Percentiles rank a stretch among this genome's conserved stretches.
These are phyloP conservation scores for Bembecia ichneumoniformis DNA, from an alignment of 2,888 invertebrate genomes.

Conservation along the genomic window DNA sequence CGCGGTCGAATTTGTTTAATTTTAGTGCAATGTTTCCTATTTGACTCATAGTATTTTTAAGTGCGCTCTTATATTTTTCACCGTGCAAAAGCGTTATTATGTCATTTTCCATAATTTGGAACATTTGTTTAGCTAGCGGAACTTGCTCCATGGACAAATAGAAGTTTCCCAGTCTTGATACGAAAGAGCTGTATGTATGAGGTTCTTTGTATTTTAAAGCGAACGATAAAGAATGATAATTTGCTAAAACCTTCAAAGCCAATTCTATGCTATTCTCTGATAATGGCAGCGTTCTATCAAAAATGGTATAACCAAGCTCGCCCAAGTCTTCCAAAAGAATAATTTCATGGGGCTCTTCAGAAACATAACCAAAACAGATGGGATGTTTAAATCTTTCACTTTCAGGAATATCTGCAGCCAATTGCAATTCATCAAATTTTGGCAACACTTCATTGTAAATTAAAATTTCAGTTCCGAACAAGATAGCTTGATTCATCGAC, in stretches of 20 bases:
- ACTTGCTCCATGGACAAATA: constrained; percentile 5
- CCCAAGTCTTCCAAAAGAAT: constrained; percentile 5
- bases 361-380: constrained; percentile 24
- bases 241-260: constrained; percentile 1
- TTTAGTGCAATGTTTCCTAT: constrained; percentile 4
- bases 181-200: constrained; percentile 16
- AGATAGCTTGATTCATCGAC: constrained; percentile 8
- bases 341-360: constrained; percentile 1
- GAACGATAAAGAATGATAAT: constrained; percentile 2
- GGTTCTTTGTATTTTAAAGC: constrained; percentile 17
- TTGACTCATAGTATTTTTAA: constrained; percentile 14
- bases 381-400: constrained; percentile 24
- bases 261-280: constrained; percentile 21
- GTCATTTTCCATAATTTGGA: constrained; percentile 11
- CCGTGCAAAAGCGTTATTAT: constrained; percentile 16
- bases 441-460: constrained; percentile 30
- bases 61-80: constrained; percentile 16
- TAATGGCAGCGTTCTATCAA: constrained; percentile 17
- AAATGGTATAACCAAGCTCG: background rate
- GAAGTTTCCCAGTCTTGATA: constrained; percentile 15
- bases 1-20: constrained; percentile 12
- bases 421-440: constrained; percentile 26
- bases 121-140: background rate
- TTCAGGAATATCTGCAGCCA: constrained; percentile 21
- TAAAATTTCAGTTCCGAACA: constrained; percentile 28